Percentiles rank a stretch among this genome's conserved stretches.
Conservation (phyloP, 2,797 vertebrate species). For the Sebastes hubbsi region DNA sequence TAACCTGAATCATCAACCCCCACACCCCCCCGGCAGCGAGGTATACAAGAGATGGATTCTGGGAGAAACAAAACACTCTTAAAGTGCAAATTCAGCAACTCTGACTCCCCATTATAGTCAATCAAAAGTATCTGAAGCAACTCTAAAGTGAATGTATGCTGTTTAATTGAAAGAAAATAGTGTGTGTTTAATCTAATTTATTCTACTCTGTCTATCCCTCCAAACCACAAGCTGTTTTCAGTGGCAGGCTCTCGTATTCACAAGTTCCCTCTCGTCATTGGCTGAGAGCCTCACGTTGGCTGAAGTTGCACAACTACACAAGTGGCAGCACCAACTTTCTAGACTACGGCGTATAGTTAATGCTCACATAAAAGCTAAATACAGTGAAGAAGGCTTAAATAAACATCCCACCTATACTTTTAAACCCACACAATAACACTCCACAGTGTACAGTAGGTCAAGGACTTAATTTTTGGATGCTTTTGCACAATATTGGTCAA, state of each 20-base stretch:
- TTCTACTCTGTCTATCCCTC: background rate
- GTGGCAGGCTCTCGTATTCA: background rate
- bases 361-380: background rate
- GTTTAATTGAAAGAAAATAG: background rate
- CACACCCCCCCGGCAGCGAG: background rate
- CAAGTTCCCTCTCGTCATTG: background rate
- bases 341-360: background rate
- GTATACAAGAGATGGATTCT: constrained; percentile 18
- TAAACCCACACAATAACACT: background rate
- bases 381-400: too few species aligned
- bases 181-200: background rate
- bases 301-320: background rate
- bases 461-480: background rate
- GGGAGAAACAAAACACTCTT: background rate
- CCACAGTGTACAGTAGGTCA: background rate
- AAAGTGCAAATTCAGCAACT: constrained; percentile 11
- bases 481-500: background rate
- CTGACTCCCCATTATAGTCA: background rate
- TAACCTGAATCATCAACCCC: constrained; percentile 44
- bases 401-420: background rate
- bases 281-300: background rate
- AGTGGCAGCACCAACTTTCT: background rate
- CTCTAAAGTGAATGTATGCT: background rate
- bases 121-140: background rate
- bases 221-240: constrained; percentile 5